Base-by-base conservation (phyloP, 2,888 invertebrate genomes). In the Tinea trinotella region DNA sequence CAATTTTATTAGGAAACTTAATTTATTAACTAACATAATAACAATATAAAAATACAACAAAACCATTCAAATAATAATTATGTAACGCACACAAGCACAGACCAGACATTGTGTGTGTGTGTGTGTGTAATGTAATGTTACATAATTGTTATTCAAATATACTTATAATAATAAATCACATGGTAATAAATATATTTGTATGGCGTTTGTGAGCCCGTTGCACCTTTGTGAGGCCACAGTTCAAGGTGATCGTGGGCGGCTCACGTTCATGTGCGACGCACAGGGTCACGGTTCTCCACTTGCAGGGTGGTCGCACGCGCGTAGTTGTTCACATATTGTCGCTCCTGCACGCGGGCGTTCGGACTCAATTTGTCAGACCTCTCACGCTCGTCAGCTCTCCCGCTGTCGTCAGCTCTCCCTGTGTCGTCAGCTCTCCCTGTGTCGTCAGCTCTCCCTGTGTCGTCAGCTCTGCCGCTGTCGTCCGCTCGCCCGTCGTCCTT, bases 1-100 rank as follows among this genome's bases (percentile, higher is more conserved):
- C 83, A 65, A 59, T 60, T 83, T 84, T 83, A 84, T 83, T 83
- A 74, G 67, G 83, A 81, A 83, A 84, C 77, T 74, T 76, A 78
- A 67, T 68, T 63, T 67, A 66, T 70, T 63, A 61, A 59, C 74
- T 80, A 78, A 70, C 2, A 70, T n/a, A n/a, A n/a, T n/a, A n/a
- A n/a, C n/a, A n/a, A n/a, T 83, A 82, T 73, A 83, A 83, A 83
- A 40, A 73, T 76, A 78, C 30, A 40, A 67, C 68, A 75, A 76
- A 65, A 56, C 53, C 57, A 55, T 22, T 19, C 40, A 20, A 54
- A 40, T 40, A 40, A 40, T 13, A 40, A 40, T 40, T 40, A 40
- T 40, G 13, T 40, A 40, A 13, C 40, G 13, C 10, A 7, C 22
- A 22, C 22, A 5, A 3, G 22, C 7, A n/a, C n/a, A n/a, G n/a